These are phyloP conservation scores for Rhabdomys pumilio DNA, from an alignment of 2,797 vertebrate genomes.

Conservation along the genomic window DNA sequence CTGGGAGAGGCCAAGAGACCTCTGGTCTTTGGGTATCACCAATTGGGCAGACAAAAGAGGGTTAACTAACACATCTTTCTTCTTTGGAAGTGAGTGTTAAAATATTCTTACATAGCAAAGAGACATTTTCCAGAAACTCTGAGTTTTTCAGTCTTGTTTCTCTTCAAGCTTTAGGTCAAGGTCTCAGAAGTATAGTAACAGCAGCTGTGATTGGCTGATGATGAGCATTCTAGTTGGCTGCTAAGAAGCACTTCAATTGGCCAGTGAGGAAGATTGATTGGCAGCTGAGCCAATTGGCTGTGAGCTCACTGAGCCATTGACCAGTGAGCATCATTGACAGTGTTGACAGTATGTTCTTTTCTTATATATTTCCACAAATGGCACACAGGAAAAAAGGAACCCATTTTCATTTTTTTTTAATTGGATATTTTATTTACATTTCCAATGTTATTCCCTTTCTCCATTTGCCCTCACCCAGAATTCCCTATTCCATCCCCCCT, in stretches of 20 bases:
- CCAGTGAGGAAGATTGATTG: too few relatives aligned
- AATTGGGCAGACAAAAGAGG: not conserved
- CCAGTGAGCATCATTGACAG: too few relatives aligned
- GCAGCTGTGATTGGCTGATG: not conserved
- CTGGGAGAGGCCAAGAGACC: not conserved
- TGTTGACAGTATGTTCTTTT: not conserved
- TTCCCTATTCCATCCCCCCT: too few relatives aligned
- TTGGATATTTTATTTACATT: too few relatives aligned
- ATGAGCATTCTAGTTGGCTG: not conserved
- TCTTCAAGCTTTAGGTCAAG: not conserved
- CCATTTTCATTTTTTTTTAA: not conserved
- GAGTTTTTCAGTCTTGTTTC: not conserved
- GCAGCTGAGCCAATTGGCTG: not conserved
- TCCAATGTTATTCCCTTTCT: too few relatives aligned
- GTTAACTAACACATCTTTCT: not conserved
- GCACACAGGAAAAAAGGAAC: not conserved
- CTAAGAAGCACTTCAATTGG: not conserved
- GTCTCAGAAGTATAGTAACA: not conserved
- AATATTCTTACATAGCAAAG: not conserved
- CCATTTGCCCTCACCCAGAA: too few relatives aligned
- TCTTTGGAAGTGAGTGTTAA: not conserved
- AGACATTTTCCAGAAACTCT: not conserved
- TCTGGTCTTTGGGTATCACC: not conserved
- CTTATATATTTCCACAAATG: not conserved
- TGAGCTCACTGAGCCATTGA: not conserved